Evolutionary conservation across 2,797 vertebrate genomes (phyloP).

Genomic region (Ptychadena robeensis): DNA sequence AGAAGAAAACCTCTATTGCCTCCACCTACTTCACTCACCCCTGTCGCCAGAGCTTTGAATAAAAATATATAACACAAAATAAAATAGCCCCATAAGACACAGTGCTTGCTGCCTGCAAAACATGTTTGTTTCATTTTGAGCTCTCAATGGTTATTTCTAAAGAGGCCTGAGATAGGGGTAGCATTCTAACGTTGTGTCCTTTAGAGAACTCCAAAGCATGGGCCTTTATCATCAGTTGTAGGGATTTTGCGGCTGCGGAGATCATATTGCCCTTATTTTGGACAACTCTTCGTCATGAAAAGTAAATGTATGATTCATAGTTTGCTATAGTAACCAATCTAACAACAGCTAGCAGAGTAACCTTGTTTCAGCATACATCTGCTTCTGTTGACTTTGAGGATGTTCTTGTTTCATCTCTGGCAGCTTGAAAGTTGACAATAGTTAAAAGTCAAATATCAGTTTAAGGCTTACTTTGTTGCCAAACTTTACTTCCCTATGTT

Average conservation of each 20-base stretch:
- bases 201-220: neutral
- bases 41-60: neutral
- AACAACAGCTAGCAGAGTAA: neutral
- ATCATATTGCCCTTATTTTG: neutral
- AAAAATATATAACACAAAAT: too few relatives aligned
- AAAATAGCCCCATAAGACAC: constrained; percentile 10
- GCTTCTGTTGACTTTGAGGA: neutral
- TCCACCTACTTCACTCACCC: neutral
- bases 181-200: neutral
- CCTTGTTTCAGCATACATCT: neutral
- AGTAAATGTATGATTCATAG: constrained; percentile 9
- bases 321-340: neutral
- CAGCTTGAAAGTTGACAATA: neutral
- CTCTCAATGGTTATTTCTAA: neutral
- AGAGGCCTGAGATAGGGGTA: neutral
- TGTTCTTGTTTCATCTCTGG: neutral
- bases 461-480: neutral
- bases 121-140: neutral
- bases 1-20: neutral
- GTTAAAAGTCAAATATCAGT: neutral
- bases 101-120: constrained; percentile 42
- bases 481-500: neutral
- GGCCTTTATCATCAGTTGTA: constrained; percentile 5
- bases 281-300: neutral
- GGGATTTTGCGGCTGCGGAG: neutral